Evolutionary conservation across 1,140 invertebrate genomes (phyloP), one percentile per base, ranked within the genome.

Genomic region (Lasioglossum albipes): DNA sequence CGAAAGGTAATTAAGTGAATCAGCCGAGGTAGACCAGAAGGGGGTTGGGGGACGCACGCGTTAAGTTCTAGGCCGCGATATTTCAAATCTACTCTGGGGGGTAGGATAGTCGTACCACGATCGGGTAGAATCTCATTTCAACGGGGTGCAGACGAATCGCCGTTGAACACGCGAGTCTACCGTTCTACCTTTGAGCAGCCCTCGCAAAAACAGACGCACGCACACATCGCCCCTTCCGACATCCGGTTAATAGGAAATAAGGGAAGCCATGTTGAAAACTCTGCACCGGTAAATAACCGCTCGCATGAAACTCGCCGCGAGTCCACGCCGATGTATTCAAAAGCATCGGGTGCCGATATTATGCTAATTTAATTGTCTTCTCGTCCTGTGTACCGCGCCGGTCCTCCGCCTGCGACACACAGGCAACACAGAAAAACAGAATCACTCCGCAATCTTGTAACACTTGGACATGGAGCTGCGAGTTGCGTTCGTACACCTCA

Each of bases 291-390:
- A 73, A 67, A 84, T 84, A 75, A 36, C 57, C 66, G 52, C 31
- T 36, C 52, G 59, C 65, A 27, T 75, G 36, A 86, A 79, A 67
- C 68, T 69, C 80, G 5, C 59, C 41, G 18, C 27, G 36, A 75
- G 62, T 85, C 41, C 45, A 20, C 64, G 57, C 57, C 71, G 22
- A 85, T 83, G 76, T 87, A 87, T 87, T 87, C 77, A 77, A 78
- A 74, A 84, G 81, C 81, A 84, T 84, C 77, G 82, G 65, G 41
- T 67, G 79, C 62, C 68, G 77, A 87, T 84, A 87, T 87, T 87
- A 87, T 87, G 82, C 61, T 87, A 87, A 87, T 84, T 81, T 73
- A 77, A 83, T 72, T 61, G 31, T 64, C 61, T 81, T 84, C 78
- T 73, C 84, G 65, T 27, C 73, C 64, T 49, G 49, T 41, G 59